phyloP scores from a whole-genome alignment of 2,113 vertebrate genomes.

The Capricornis sumatraensis region DNA sequence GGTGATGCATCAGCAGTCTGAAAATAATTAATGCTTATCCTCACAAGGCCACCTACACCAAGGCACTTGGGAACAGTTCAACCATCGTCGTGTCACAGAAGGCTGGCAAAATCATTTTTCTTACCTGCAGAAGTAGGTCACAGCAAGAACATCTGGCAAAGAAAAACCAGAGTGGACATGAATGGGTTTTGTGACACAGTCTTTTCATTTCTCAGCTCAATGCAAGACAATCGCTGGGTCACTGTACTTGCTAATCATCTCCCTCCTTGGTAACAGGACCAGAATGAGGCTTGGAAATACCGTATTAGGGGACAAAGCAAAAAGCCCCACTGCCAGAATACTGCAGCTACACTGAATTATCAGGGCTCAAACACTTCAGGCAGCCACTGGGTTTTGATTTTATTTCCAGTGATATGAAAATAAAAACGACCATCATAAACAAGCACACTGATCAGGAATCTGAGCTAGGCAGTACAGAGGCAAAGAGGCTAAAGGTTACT shows the following conservation, averaged over 20 bases:
- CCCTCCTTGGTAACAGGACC: not conserved
- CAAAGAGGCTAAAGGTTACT: not conserved
- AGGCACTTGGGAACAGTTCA: constrained; percentile 71
- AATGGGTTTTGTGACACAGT: constrained; percentile 67
- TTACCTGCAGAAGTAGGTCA: constrained; percentile 78
- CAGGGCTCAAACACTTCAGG: not conserved
- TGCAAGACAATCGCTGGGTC: not conserved
- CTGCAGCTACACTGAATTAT: not conserved
- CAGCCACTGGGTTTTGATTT: not conserved
- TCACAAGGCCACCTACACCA: constrained; percentile 71
- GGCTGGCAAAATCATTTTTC: constrained; percentile 79
- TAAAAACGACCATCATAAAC: not conserved
- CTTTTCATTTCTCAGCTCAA: constrained; percentile 68
- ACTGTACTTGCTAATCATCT: constrained; percentile 22
- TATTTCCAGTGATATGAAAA: not conserved
- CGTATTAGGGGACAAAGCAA: not conserved
- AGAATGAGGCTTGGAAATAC: not conserved
- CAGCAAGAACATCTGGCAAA: constrained; percentile 63
- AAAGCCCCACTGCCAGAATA: not conserved
- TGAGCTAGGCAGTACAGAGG: not conserved
- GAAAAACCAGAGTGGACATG: constrained; percentile 48
- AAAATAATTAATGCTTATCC: constrained; percentile 80
- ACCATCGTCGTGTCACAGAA: constrained; percentile 65
- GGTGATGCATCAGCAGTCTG: constrained; percentile 71
- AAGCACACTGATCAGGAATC: not conserved